These are phyloP conservation scores for Eristalinus aeneus DNA, from an alignment of 2,888 invertebrate genomes.

Conservation along the genomic window DNA sequence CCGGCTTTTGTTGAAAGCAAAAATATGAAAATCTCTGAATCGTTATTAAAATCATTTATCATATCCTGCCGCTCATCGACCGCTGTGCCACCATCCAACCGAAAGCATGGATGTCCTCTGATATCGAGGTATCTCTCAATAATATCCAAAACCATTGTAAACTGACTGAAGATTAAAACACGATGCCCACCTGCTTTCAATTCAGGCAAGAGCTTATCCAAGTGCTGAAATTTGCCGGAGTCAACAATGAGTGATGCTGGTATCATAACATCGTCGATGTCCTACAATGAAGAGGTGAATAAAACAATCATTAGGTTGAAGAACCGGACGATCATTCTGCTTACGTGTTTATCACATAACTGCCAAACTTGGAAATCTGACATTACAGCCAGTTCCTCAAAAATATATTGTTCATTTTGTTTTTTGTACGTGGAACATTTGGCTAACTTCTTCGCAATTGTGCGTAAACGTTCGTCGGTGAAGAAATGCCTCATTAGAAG, in stretches of 20 bases:
- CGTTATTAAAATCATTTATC: constrained; percentile 93
- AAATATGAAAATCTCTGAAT: constrained; percentile 92
- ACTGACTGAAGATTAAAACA: constrained; percentile 97
- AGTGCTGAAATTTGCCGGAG: constrained; percentile 92
- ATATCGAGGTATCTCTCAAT: constrained; percentile 93
- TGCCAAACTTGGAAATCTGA: constrained; percentile 96
- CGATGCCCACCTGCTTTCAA: constrained; percentile 89
- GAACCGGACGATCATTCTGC: constrained; percentile 33
- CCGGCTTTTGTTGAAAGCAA: constrained; percentile 96
- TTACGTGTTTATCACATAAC: constrained; percentile 85
- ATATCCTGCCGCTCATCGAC: constrained; percentile 92
- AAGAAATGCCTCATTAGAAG: constrained; percentile 90
- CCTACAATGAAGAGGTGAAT: constrained; percentile 80
- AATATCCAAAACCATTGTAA: constrained; percentile 96
- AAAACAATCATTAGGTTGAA: neutral
- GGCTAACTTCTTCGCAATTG: constrained; percentile 87
- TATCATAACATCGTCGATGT: constrained; percentile 84
- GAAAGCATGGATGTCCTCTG: constrained; percentile 87
- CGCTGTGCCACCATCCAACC: constrained; percentile 95
- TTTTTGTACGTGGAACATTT: constrained; percentile 87
- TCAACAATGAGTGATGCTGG: constrained; percentile 87
- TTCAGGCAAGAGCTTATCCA: constrained; percentile 89
- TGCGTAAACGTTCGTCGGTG: constrained; percentile 83
- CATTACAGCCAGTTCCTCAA: constrained; percentile 92
- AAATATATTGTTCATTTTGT: constrained; percentile 88